Conservation (phyloP, 2,797 vertebrate species). For the Holocentrus rufus region DNA sequence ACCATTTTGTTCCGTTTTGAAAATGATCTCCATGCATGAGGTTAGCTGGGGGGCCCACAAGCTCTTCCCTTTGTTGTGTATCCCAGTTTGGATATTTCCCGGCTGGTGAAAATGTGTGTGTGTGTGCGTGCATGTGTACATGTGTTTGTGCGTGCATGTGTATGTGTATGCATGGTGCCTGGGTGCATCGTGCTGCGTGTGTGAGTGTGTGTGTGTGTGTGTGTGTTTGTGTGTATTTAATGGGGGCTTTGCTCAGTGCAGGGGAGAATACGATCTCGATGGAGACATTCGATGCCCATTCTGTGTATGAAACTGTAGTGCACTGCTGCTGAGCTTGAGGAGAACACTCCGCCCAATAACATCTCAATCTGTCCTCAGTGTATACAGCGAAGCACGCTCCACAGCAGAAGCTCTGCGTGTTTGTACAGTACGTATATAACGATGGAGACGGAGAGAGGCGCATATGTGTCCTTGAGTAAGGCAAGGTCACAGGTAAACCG, state of each 20-base stretch:
- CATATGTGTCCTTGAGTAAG: background rate
- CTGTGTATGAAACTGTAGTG: slow-evolving; percentile 41
- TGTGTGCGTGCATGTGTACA: slow-evolving; percentile 3
- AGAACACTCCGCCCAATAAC: slow-evolving; percentile 29
- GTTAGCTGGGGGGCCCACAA: slow-evolving; percentile 67
- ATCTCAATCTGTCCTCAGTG: slow-evolving; percentile 46
- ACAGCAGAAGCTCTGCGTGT: slow-evolving; percentile 6
- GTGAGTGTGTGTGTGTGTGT: slow-evolving; percentile 9
- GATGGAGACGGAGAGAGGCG: background rate
- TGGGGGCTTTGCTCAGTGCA: slow-evolving; percentile 41
- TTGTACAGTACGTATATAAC: background rate
- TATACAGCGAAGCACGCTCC: slow-evolving; percentile 28
- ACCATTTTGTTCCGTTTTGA: slow-evolving; percentile 79
- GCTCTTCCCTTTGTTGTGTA: slow-evolving; percentile 68
- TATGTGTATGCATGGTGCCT: slow-evolving; percentile 16
- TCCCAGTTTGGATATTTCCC: slow-evolving; percentile 65
- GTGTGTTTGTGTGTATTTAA: slow-evolving; percentile 33
- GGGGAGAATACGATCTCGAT: slow-evolving; percentile 43
- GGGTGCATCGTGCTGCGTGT: slow-evolving; percentile 28
- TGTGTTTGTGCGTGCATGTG: background rate
- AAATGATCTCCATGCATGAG: slow-evolving; percentile 79
- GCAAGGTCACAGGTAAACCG: slow-evolving; percentile 34
- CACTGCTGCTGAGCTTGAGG: slow-evolving; percentile 46
- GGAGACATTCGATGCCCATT: slow-evolving; percentile 49
- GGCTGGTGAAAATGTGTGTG: slow-evolving; percentile 42